Evolutionary conservation across 2,888 invertebrate genomes (phyloP), one percentile per base, ranked within the genome.

Genomic region (Chloromyia formosa): DNA sequence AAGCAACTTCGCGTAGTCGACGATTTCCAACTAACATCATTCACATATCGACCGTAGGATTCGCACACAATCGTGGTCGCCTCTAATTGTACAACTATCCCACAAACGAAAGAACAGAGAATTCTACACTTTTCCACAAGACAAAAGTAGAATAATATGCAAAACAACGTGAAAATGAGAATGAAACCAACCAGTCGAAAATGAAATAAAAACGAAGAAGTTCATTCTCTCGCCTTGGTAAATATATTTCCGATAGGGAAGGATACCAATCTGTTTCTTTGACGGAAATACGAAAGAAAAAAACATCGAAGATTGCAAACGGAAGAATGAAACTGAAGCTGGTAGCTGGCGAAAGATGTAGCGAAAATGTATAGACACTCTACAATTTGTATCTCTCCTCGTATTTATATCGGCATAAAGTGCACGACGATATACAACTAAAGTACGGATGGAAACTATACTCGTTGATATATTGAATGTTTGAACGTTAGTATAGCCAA

Each of bases 11-110:
- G 27, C 14, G 61, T n/a, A 27, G 27, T 18, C 2, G 4, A 14
- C 20, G 61, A 61, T 61, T 58, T 18, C n/a, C 61, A 23, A 61
- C 35, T 61, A n/a, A 61, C 61, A 16, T 61, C 61, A 18, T 22
- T 12, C 14, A n/a, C n/a, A n/a, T n/a, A n/a, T n/a, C n/a, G n/a
- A n/a, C n/a, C n/a, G n/a, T n/a, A n/a, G n/a, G n/a, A n/a, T n/a
- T n/a, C n/a, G n/a, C n/a, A n/a, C n/a, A n/a, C n/a, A n/a, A n/a
- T n/a, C n/a, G n/a, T n/a, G n/a, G n/a, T n/a, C n/a, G n/a, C n/a
- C n/a, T n/a, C n/a, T n/a, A n/a, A n/a, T n/a, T n/a, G n/a, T n/a
- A n/a, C n/a, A n/a, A n/a, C n/a, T n/a, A n/a, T n/a, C n/a, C n/a
- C n/a, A n/a, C n/a, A n/a, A n/a, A n/a, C n/a, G n/a, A n/a, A n/a